Evolutionary conservation across 2,888 invertebrate species (phyloP), one percentile per base, ranked within the genome.

Genomic region (Aphodius sticticus): DNA sequence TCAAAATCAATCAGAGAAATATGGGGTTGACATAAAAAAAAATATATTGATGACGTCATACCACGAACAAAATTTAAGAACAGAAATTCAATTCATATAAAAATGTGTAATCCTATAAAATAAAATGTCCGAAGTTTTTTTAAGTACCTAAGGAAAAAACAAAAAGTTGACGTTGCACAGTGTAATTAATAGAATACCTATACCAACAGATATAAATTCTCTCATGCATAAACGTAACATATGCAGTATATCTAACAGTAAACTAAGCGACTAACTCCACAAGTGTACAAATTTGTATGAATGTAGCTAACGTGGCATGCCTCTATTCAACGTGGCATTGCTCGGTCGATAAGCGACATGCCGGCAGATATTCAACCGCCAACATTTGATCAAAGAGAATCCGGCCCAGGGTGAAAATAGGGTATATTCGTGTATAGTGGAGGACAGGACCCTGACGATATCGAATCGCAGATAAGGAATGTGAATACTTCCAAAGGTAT

Each of bases 321-420:
- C 53, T 12, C 12, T 53, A 53, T 53, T 53, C 53, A 53, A 1
- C 9, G 7, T 5, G 12, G 53, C 53, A 53, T 53, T 7, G 53
- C 53, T 9, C 53, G 53, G 53, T 53, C 53, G 53, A 53, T 53
- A 53, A 53, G 53, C 53, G 53, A 7, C 12, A 53, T 12, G 53
- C 53, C 53, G 53, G 6, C 53, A 53, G 53, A 53, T 53, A 53
- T 53, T 26, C 26, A 26, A 12, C 53, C 12, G 53, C 53, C 1
- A 53, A 53, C 53, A 53, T 53, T 53, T 53, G 53, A 53, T 53
- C 53, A 53, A 53, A 53, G 53, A 53, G 53, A 53, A 53, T 53
- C 53, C 53, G 53, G 53, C 1, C 53, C 53, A 12, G 53, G 53
- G 53, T 5, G 53, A 53, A 53, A 53, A 53, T 53, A 53, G 53